Evolutionary conservation across 2,888 invertebrate species (phyloP), one percentile per base, ranked within the genome.

Genomic region (Coecobrya sp.): DNA sequence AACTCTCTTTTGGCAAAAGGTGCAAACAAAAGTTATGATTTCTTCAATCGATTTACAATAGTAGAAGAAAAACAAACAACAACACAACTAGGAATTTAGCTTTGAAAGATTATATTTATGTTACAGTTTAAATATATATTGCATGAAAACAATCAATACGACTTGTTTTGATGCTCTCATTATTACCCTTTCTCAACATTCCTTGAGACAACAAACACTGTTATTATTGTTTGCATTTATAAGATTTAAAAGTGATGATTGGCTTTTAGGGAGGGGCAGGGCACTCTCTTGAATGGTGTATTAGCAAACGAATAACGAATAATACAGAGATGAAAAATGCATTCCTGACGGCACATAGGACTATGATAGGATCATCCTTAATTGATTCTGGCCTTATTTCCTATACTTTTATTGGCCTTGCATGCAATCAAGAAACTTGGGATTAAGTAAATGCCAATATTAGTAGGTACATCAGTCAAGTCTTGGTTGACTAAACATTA

Each of bases 1-100:
- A 30, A 70, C 16, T 65, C 65, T 19, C 11, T 65, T n/a, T n/a
- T 70, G 68, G 36, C 8, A 30, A 36, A 36, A 5, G 36, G 30
- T 70, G 30, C 8, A 70, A 70, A 70, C 19, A 70, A 70, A 70
- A 36, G n/a, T 59, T 25, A 27, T 22, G n/a, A 36, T 70, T 70
- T 70, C 36, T 70, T 4, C 8, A n/a, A 36, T 70, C 5, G 5
- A 70, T 19, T 1, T 0, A 8, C 68, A 70, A 27, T 68, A 10
- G 19, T 22, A 22, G 0, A 62, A 22, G 7, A 62, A 65, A 25
- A 11, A 13, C 19, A 19, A 19, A 16, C 19, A 59, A n/a, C 7
- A 16, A 13, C 2, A n/a, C 2, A 4, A 59, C 19, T 59, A 4
- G n/a, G n/a, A n/a, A 25, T 36, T 70, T 70, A 70, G 3, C 36